Conservation (phyloP, 2,797 vertebrate species). For the Arremon brunneinucha region DNA sequence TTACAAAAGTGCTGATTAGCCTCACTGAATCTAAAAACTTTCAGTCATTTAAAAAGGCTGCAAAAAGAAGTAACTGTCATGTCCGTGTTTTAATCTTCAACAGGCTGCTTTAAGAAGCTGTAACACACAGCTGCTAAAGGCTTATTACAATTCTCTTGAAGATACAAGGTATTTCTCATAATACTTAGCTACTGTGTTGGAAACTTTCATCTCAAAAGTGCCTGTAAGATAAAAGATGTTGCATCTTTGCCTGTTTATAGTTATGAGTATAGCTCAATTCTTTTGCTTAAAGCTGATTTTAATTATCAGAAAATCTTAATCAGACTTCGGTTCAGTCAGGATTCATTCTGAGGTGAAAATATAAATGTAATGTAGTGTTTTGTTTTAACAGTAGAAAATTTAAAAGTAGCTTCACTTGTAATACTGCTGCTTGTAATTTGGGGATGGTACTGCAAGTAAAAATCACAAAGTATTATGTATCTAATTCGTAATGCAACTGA, state of each 20-base stretch:
- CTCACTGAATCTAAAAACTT: background rate
- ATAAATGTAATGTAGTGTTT: background rate
- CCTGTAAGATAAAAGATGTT: background rate
- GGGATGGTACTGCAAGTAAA: background rate
- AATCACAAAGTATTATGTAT: background rate
- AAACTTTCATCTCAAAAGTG: background rate
- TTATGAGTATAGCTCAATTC: background rate
- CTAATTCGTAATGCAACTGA: background rate
- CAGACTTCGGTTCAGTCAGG: background rate
- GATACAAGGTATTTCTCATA: conserved; percentile 82
- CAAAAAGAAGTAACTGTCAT: background rate
- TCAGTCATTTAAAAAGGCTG: background rate
- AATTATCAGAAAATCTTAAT: background rate
- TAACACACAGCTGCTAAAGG: conserved; percentile 86
- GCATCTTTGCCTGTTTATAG: background rate
- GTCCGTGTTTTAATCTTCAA: conserved; percentile 45
- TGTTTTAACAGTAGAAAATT: background rate
- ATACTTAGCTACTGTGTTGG: background rate
- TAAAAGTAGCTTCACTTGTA: background rate
- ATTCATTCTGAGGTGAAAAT: background rate
- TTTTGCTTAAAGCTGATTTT: background rate
- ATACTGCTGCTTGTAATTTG: background rate
- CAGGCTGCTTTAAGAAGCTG: conserved; percentile 86
- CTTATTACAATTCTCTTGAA: conserved; percentile 87
- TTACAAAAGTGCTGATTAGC: background rate